Evolutionary conservation across 1,140 invertebrate species (phyloP), one percentile per base, ranked within the genome.

Genomic region (Atta colombica): DNA sequence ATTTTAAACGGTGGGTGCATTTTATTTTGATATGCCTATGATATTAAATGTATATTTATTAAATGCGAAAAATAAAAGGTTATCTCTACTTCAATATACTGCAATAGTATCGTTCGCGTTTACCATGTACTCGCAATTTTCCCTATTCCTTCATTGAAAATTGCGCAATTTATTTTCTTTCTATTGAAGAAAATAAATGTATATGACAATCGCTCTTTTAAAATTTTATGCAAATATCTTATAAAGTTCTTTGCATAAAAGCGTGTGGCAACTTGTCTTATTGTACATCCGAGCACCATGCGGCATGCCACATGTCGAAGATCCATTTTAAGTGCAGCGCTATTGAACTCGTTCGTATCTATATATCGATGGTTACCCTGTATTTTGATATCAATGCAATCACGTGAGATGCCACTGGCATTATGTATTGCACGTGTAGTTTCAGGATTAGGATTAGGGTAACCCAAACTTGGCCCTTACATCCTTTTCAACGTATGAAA

Each of bases 381-480:
- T 81, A 81, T 92, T 88, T 92, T 87, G 78, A 87, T 88, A 85
- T 90, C 65, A 89, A 80, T 88, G 87, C 87, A 71, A 87, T 92
- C 84, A 81, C 53, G 75, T 61, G 72, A 18, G 65, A 74, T 61
- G 39, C 75, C 74, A 81, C 80, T 69, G 88, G 78, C 35, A 58
- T 69, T 75, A 71, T 58, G 58, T 65, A 39, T 25, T 66, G 89
- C 87, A 87, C 88, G 87, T 89, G 88, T 78, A 86, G 28, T 78
- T 66, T 53, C 60, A 25, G 55, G 25, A 45, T 88, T 88, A 68
- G 58, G 49, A 16, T 58, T 35, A 53, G 55, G 72, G 74, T 68
- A 16, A 21, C 10, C 10, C n/a, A n/a, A 18, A 39, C 18, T 66
- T 58, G 63, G 49, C 28, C 21, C 31, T 16, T 31, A 49, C 21